Evolutionary conservation across 2,888 invertebrate genomes (phyloP), one percentile per base, ranked within the genome.

Genomic region (Torymus aiolomorphi): DNA sequence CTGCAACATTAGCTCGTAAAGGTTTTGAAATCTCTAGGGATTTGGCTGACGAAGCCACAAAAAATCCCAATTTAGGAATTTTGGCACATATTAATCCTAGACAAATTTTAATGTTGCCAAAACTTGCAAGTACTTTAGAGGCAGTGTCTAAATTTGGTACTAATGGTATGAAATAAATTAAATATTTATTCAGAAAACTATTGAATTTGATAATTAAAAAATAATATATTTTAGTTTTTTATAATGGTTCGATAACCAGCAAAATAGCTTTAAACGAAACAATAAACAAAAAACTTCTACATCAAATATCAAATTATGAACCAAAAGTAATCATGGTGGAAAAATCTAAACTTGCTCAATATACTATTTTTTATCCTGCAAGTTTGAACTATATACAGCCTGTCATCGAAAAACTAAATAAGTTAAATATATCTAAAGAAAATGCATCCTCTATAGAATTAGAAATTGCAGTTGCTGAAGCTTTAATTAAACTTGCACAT

Each of bases 51-150:
- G 92, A 92, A 66, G 85, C 91, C 20, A 83, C 86, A 3, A 89
- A 88, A 81, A 89, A 87, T 72, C 84, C 86, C 10, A 87, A 91
- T 82, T 88, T 89, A 14, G 89, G 89, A 74, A 86, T 89, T 80
- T 92, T 90, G 84, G 91, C 91, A 49, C 87, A 90, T 82, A 83
- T 92, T 52, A 90, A 91, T 86, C 88, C 91, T 10, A 93, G 92
- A 20, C 89, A 91, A 80, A 88, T 87, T 75, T 86, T 92, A 63
- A 88, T 88, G 31, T 90, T 92, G 75, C 91, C 92, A 10, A 85
- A 85, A 20, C 91, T 95, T 63, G 93, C 93, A 12, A 88, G 88
- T 57, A 93, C 93, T 83, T 91, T 95, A 42, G 87, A 92, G 80
- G 86, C 89, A 11, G 89, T 95, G 80, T 93, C 90, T 63, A 82